Evolutionary conservation across 1,140 invertebrate genomes (phyloP).

Genomic region (Pachypeltis micranthus): DNA sequence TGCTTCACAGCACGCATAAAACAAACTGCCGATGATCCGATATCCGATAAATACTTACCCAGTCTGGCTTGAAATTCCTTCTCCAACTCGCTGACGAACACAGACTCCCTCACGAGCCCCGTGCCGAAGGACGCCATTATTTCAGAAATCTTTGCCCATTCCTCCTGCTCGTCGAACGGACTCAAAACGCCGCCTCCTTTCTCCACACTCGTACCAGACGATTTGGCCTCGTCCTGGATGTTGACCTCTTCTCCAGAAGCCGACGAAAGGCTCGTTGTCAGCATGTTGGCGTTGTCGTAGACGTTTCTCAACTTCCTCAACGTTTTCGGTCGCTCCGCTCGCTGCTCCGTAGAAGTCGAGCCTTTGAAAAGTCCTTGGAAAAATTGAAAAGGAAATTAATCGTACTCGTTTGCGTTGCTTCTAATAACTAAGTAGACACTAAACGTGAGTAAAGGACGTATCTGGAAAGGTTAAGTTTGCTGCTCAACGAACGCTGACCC

Average conservation of each 20-base stretch:
- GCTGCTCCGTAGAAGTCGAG: slow-evolving; percentile 16
- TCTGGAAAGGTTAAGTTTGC: too few species aligned
- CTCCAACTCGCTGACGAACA: slow-evolving; percentile 71
- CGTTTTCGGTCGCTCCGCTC: slow-evolving; percentile 57
- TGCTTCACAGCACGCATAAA: not conserved
- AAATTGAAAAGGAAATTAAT: too few species aligned
- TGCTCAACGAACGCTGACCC: too few species aligned
- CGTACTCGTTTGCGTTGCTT: too few species aligned
- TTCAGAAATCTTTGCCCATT: slow-evolving; percentile 89
- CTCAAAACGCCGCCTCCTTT: slow-evolving; percentile 57
- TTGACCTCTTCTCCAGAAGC: slow-evolving; percentile 22
- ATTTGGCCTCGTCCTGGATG: slow-evolving; percentile 16
- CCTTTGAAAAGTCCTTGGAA: slow-evolving; percentile 28
- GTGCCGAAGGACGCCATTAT: slow-evolving; percentile 86
- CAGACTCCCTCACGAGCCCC: slow-evolving; percentile 61
- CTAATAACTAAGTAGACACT: too few species aligned
- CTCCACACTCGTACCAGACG: slow-evolving; percentile 29
- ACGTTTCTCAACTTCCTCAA: slow-evolving; percentile 50
- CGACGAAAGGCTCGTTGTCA: slow-evolving; percentile 16
- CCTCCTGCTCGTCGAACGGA: slow-evolving; percentile 83
- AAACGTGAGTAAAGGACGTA: too few species aligned
- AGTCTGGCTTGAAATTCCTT: slow-evolving; percentile 63
- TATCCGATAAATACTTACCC: slow-evolving; percentile 40
- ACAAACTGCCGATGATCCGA: too few species aligned
- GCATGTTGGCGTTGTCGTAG: slow-evolving; percentile 35